Conservation (phyloP, 2,888 invertebrate genomes). For the Mesorhabditis spiculigera region DNA sequence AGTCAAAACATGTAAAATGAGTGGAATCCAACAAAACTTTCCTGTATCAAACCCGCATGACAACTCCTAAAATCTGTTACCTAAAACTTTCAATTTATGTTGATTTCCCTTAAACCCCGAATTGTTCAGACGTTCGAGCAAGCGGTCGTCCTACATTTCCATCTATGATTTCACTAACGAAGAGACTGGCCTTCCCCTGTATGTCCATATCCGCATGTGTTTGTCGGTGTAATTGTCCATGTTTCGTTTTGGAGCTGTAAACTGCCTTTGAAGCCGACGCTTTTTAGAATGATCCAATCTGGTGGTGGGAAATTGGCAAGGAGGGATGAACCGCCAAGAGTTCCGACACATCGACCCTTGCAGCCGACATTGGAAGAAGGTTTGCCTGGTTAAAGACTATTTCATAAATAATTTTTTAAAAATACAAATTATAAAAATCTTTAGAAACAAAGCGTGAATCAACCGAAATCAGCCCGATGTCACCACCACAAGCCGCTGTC, state of each 20-base stretch:
- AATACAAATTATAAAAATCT: neutral
- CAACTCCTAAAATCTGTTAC: slow-evolving; percentile 28
- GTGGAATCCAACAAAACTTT: neutral
- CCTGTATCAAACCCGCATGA: neutral
- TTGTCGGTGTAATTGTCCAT: neutral
- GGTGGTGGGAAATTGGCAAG: slow-evolving; percentile 6
- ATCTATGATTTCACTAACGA: slow-evolving; percentile 28
- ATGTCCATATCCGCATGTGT: neutral
- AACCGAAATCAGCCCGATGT: neutral
- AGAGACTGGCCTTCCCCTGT: slow-evolving; percentile 13
- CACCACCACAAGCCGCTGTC: slow-evolving; percentile 1
- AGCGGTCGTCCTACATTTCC: slow-evolving; percentile 29
- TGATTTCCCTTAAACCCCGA: neutral
- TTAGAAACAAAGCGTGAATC: slow-evolving; percentile 2
- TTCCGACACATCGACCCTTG: slow-evolving; percentile 9
- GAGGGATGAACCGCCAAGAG: slow-evolving; percentile 7
- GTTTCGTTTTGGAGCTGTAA: neutral
- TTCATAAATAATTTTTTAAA: no score
- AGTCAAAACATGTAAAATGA: neutral
- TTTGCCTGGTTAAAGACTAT: neutral
- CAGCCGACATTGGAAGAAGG: slow-evolving; percentile 6
- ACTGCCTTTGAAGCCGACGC: neutral
- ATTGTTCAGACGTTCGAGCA: slow-evolving; percentile 15
- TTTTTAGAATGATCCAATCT: slow-evolving; percentile 1
- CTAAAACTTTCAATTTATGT: slow-evolving; percentile 7